phyloP scores from a whole-genome alignment of 2,113 vertebrate species.

The Acrocephalus arundinaceus region DNA sequence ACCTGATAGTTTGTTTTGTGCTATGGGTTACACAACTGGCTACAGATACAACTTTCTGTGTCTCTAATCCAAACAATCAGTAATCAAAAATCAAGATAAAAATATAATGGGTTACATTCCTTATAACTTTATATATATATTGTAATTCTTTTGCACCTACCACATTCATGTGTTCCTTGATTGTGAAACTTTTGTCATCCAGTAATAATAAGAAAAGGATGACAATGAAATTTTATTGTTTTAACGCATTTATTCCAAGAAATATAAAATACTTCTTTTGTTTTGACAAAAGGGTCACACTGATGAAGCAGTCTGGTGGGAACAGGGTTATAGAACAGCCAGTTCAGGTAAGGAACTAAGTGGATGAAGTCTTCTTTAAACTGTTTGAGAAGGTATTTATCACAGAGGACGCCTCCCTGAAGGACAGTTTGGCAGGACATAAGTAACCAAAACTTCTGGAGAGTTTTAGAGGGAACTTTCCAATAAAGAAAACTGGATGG shows the following conservation, averaged over 20 bases:
- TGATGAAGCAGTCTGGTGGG: not conserved
- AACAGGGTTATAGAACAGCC: not conserved
- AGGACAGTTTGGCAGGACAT: not conserved
- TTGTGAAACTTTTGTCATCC: not conserved
- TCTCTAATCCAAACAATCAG: not conserved
- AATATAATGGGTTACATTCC: not conserved
- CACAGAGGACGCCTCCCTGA: not conserved
- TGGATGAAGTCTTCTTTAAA: rapidly evolving
- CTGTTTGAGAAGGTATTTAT: not conserved
- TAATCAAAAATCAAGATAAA: not conserved
- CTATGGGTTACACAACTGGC: rapidly evolving
- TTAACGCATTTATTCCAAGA: not conserved
- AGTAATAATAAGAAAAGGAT: not conserved
- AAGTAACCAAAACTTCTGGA: not conserved
- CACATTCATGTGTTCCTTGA: not conserved
- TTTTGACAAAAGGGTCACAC: not conserved
- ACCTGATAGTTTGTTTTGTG: not conserved
- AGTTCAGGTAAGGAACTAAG: not conserved
- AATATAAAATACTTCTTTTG: not conserved
- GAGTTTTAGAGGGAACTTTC: not conserved
- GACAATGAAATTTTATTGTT: not conserved
- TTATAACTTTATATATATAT: not conserved
- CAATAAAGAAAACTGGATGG: not conserved
- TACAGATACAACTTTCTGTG: not conserved
- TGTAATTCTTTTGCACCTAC: not conserved